Conservation (phyloP, 1,140 invertebrate species). For the Drosophila obscura region DNA sequence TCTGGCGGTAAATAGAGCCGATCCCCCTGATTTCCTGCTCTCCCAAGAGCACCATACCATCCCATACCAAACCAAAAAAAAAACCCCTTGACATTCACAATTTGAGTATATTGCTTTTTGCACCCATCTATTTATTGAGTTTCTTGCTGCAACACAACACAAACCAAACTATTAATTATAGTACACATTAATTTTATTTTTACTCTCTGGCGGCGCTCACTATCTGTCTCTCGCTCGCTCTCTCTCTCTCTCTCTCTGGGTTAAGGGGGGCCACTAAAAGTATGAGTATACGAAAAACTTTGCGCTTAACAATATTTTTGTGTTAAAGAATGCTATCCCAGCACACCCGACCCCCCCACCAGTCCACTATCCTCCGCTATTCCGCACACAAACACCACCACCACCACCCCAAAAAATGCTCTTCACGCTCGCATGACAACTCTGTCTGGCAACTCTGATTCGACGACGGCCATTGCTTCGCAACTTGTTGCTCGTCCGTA, state of each 20-base stretch:
- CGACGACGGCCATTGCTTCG: slow-evolving; percentile 72
- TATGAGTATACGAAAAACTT: slow-evolving; percentile 29
- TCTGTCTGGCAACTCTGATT: slow-evolving; percentile 69
- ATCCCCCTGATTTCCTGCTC: slow-evolving; percentile 9
- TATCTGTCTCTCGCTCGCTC: slow-evolving; percentile 5
- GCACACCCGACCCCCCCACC: slow-evolving; percentile 4
- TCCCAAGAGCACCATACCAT: neutral
- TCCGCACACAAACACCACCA: slow-evolving; percentile 15
- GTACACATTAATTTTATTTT: slow-evolving; percentile 75
- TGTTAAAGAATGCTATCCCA: slow-evolving; percentile 34
- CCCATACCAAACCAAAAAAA: neutral
- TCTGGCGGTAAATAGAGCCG: slow-evolving; percentile 75
- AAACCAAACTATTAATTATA: slow-evolving; percentile 66
- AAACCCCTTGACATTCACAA: slow-evolving; percentile 59
- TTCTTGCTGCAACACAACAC: slow-evolving; percentile 46
- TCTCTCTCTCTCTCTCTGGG: slow-evolving; percentile 16
- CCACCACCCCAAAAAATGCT: slow-evolving; percentile 44
- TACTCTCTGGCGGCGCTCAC: slow-evolving; percentile 35
- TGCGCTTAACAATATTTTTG: slow-evolving; percentile 57
- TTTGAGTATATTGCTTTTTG: slow-evolving; percentile 35
- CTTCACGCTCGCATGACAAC: slow-evolving; percentile 47
- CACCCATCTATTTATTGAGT: slow-evolving; percentile 62
- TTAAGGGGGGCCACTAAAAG: slow-evolving; percentile 21
- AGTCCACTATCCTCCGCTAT: slow-evolving; percentile 10
- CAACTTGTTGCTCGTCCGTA: slow-evolving; percentile 72